Percentiles rank a stretch among this genome's conserved stretches.
Evolutionary conservation across 2,113 vertebrate species (phyloP).

Genomic region (Ranitomeya variabilis): DNA sequence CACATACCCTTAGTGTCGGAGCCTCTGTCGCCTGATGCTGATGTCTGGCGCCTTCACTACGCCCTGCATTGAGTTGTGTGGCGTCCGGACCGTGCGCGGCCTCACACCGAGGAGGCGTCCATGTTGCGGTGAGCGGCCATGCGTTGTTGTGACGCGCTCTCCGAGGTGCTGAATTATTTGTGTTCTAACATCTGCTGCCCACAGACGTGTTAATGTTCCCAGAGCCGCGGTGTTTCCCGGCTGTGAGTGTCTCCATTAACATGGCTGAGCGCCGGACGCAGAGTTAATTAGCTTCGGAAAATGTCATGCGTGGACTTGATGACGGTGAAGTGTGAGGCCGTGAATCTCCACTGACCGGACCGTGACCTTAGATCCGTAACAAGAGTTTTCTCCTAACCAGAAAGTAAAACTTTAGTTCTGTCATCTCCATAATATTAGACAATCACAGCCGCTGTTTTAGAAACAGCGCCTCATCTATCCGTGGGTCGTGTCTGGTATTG

Average conservation of each 20-base stretch:
- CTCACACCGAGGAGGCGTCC: not conserved
- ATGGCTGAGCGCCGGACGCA: not conserved
- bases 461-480: too few species aligned
- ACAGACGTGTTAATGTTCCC: not conserved
- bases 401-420: not conserved
- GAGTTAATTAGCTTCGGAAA: conserved; percentile 27
- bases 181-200: conserved; percentile 6
- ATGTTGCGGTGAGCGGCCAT: not conserved
- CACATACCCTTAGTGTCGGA: too few species aligned
- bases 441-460: too few species aligned
- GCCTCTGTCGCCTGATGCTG: not conserved
- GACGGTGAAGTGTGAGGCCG: conserved; percentile 2
- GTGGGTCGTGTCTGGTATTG: too few species aligned
- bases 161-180: conserved; percentile 37
- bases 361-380: not conserved
- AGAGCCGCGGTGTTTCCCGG: not conserved
- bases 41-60: not conserved
- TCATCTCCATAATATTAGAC: not conserved
- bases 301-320: conserved; percentile 17
- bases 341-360: not conserved
- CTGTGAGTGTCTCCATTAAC: not conserved
- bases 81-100: not conserved
- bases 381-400: not conserved
- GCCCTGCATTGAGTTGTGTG: not conserved
- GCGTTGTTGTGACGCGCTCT: not conserved